Percentiles rank a stretch among this genome's conserved stretches.
Conservation (phyloP, 2,797 vertebrate species). For the Melanogrammus aeglefinus region DNA sequence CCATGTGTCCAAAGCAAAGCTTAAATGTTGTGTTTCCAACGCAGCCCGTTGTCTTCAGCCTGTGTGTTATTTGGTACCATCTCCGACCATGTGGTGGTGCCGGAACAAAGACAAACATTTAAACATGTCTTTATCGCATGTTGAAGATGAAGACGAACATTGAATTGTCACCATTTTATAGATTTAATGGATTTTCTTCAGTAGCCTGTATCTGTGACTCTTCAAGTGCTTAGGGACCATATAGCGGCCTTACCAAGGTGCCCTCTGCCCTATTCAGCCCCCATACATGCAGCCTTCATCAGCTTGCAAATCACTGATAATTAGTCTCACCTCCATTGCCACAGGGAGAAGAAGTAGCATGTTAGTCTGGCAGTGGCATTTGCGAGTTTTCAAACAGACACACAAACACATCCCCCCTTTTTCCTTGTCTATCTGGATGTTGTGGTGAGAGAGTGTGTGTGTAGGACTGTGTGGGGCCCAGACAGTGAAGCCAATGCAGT, state of each 20-base stretch:
- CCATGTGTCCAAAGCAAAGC: too few species aligned
- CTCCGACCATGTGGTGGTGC: too few species aligned
- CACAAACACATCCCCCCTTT: slow-evolving; percentile 23
- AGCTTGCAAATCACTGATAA: slow-evolving; percentile 28
- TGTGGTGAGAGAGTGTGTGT: slow-evolving; percentile 52
- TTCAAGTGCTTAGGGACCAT: neutral
- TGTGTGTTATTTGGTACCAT: too few species aligned
- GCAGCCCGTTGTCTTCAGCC: too few species aligned
- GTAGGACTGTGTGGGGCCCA: slow-evolving; percentile 26
- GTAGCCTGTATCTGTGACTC: neutral
- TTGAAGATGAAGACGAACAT: neutral
- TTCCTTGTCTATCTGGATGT: slow-evolving; percentile 47
- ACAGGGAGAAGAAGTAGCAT: slow-evolving; percentile 25
- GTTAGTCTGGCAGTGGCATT: slow-evolving; percentile 44
- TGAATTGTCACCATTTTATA: neutral
- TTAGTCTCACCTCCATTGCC: slow-evolving; percentile 48
- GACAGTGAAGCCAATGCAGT: slow-evolving; percentile 5
- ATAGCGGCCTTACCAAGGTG: neutral
- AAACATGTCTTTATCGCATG: too few species aligned
- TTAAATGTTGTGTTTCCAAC: too few species aligned
- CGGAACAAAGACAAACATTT: too few species aligned
- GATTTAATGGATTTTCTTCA: neutral
- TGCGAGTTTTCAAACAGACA: slow-evolving; percentile 49
- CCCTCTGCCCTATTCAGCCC: neutral
- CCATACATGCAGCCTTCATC: slow-evolving; percentile 29